Evolutionary conservation across 1,140 invertebrate species (phyloP), one percentile per base, ranked within the genome.

Genomic region (Conus ventricosus): DNA sequence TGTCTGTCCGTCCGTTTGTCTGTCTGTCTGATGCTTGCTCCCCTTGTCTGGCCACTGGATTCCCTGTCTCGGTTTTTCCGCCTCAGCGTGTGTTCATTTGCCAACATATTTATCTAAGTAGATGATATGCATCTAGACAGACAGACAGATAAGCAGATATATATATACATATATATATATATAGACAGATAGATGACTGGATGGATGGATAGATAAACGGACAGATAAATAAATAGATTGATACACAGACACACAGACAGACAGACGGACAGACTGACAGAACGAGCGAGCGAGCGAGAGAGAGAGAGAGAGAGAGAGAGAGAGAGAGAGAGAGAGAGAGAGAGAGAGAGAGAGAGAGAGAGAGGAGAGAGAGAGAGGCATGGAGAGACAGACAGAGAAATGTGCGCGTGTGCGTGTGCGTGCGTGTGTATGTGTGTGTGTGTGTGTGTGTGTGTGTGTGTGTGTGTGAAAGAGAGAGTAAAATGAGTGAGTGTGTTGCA

Each of bases 361-460:
- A 75, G 67, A 75, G 20, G 76, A 27, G 7, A 78, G 25, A 78
- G 27, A 10, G 7, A 39, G 76, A 39, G 0, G 10, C 25, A 27
- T 7, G 10, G 76, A 27, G 7, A 75, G 67, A 75, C 67, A 75
- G 20, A 75, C 20, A 75, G 67, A 75, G 20, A 75, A 20, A 39
- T 78, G n/a, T 78, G n/a, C 8, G 25, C 10, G 17, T 78, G n/a
- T 78, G 76, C 7, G n/a, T 39, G 27, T 27, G 75, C 20, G 75
- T 78, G 15, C 39, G 75, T 78, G 75, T 78, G n/a, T 39, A 25
- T 78, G 75, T 71, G 67, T 78, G 75, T 78, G 25, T 27, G n/a
- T 78, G 27, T 78, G 75, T 78, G 75, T 78, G 75, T 39, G 27
- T 78, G 76, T 78, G 76, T 39, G 27, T 78, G 67, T 71, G 67